Percentiles rank a stretch among this genome's conserved stretches.
Evolutionary conservation across 2,113 vertebrate species (phyloP).

Genomic region (Xyliphius kryptos): DNA sequence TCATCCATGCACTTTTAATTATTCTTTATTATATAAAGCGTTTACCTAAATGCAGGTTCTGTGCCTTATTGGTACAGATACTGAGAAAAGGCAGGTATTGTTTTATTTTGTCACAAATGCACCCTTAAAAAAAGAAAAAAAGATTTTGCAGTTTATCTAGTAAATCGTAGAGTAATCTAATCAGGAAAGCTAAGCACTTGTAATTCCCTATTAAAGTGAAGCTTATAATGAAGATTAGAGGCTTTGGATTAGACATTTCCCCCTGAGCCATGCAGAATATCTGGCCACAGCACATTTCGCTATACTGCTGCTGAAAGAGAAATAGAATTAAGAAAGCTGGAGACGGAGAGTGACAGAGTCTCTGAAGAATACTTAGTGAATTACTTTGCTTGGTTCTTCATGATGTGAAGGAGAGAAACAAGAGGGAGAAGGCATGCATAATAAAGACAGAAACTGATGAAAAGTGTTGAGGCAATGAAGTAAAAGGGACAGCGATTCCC

Average conservation of each 20-base stretch:
- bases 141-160: conserved; percentile 29
- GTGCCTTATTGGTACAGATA: not conserved
- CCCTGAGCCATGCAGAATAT: conserved; percentile 27
- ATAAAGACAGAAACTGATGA: not conserved
- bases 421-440: not conserved
- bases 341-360: conserved; percentile 9
- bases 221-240: conserved; percentile 52
- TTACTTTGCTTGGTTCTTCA: conserved; percentile 26
- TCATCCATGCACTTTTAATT: no score
- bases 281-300: conserved; percentile 29
- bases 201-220: conserved; percentile 51
- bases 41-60: conserved; percentile 1
- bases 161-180: conserved; percentile 35
- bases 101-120: conserved; percentile 9
- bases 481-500: conserved; percentile 3
- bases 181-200: conserved; percentile 48
- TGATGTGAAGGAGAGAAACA: not conserved
- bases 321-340: conserved; percentile 14
- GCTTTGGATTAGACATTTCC: conserved; percentile 47
- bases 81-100: not conserved
- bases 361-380: conserved; percentile 37
- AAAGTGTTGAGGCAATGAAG: not conserved
- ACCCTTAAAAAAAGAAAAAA: not conserved
- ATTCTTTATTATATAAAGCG: not conserved
- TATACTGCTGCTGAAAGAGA: conserved; percentile 15